phyloP scores from a whole-genome alignment of 2,113 vertebrate species.

The Hippoglossus stenolepis region DNA sequence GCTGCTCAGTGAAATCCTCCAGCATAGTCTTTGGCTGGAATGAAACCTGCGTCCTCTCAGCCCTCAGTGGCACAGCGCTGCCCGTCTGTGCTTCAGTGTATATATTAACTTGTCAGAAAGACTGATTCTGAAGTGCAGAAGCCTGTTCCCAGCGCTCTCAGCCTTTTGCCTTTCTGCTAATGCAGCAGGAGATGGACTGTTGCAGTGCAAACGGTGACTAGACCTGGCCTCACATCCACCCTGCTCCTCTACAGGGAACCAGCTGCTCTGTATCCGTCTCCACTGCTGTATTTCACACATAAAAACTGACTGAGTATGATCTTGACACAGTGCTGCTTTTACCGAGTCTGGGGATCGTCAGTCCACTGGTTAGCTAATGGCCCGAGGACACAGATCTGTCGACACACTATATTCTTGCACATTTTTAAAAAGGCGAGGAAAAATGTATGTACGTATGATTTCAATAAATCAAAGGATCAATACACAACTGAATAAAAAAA shows the following conservation, averaged over 20 bases:
- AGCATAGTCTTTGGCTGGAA: not conserved
- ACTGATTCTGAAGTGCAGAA: slow-evolving; percentile 37
- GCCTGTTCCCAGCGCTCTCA: slow-evolving; percentile 31
- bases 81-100: slow-evolving; percentile 8
- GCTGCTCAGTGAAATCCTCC: slow-evolving; percentile 31
- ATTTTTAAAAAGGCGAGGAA: not conserved
- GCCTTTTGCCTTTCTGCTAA: slow-evolving; percentile 44
- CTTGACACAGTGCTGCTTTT: slow-evolving; percentile 40
- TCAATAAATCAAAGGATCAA: too few species aligned
- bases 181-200: slow-evolving; percentile 38
- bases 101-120: slow-evolving; percentile 55
- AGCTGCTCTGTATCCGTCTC: slow-evolving; percentile 17
- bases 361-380: slow-evolving; percentile 56
- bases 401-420: slow-evolving; percentile 4
- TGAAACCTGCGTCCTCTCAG: slow-evolving; percentile 23
- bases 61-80: slow-evolving; percentile 10
- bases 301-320: slow-evolving; percentile 45
- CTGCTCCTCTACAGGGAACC: slow-evolving; percentile 43
- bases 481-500: too few species aligned
- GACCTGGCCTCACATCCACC: slow-evolving; percentile 36
- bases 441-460: not conserved
- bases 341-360: slow-evolving; percentile 61
- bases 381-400: slow-evolving; percentile 42
- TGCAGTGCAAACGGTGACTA: slow-evolving; percentile 36
- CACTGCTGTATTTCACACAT: slow-evolving; percentile 40